These are phyloP conservation scores for Stomatorhinus ivindoensis DNA, from an alignment of 2,113 vertebrate species.

Conservation along the genomic window DNA sequence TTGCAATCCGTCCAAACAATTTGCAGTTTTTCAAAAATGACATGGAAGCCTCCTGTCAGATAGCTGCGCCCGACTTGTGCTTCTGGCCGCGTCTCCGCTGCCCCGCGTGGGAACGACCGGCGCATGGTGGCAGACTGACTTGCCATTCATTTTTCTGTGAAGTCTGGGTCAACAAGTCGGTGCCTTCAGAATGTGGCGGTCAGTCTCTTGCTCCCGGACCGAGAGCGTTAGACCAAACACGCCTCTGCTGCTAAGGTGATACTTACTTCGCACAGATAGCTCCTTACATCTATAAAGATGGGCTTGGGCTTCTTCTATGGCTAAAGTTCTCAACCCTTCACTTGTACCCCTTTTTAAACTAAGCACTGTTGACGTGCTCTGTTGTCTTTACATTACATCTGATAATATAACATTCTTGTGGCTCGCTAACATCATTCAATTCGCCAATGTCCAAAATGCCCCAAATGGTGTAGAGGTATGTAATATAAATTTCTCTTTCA, in stretches of 20 bases:
- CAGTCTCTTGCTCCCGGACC: not conserved
- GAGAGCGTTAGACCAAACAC: not conserved
- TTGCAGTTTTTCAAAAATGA: conserved; percentile 10
- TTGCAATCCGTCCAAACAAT: not conserved
- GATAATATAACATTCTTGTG: not conserved
- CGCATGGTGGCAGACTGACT: not conserved
- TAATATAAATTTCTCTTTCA: not conserved
- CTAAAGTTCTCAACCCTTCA: not conserved
- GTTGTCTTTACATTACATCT: not conserved
- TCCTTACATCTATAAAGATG: not conserved
- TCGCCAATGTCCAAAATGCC: not conserved
- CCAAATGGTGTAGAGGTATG: not conserved
- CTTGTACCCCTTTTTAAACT: not conserved
- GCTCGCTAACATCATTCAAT: not conserved
- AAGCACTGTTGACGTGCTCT: not conserved
- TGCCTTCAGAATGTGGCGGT: not conserved
- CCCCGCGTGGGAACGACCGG: not conserved
- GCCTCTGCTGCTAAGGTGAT: not conserved
- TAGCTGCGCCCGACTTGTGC: not conserved
- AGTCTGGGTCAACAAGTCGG: conserved; percentile 9
- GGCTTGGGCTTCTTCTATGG: not conserved
- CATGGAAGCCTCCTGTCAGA: not conserved
- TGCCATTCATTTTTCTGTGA: not conserved
- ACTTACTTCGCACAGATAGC: not conserved
- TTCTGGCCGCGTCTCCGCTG: not conserved